Base-by-base conservation (phyloP, 2,888 invertebrate species). In the Argyra leucocephala region DNA sequence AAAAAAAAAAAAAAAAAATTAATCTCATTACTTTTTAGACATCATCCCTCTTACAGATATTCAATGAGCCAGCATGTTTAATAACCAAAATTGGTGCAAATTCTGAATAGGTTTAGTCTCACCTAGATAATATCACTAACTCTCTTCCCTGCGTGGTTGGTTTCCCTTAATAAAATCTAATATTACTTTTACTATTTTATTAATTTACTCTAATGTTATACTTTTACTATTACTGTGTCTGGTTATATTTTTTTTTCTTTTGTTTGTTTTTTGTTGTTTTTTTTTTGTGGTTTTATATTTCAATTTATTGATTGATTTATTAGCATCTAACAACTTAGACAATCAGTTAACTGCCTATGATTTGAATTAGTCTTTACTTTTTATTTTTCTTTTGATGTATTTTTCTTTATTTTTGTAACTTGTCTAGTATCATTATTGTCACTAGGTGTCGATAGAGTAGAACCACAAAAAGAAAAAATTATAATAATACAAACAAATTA, bases 291-390 rank as follows among this genome's bases (percentile, higher is more conserved):
- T 48, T 48, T 48, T 48, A 5, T 18, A 48, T 48, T 48, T 48
- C 48, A 48, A 48, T 18, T 48, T 48, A 48, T 48, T 48, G 48
- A 48, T 48, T 48, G 48, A 48, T 48, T 48, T 48, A 48, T 48
- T 48, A 48, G 48, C 48, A 48, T 48, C 48, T 48, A 48, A 48
- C 48, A 48, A 48, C 18, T 48, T 48, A 48, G 48, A 48, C 48
- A 48, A 48, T 48, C 48, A 48, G 48, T 48, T 48, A 48, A 18
- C 48, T 48, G 48, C 48, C 48, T 48, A 48, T 48, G 48, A 18
- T 48, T 48, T 48, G 18, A 48, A 48, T 48, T 48, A 48, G 48
- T 18, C 18, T 48, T 48, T 48, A 48, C 48, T 48, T 48, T 48
- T 48, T n/a, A 48, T 48, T 48, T 48, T 48, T 12, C 15, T 15